Evolutionary conservation across 2,888 invertebrate species (phyloP), one percentile per base, ranked within the genome.

Genomic region (Eupithecia vulgata): DNA sequence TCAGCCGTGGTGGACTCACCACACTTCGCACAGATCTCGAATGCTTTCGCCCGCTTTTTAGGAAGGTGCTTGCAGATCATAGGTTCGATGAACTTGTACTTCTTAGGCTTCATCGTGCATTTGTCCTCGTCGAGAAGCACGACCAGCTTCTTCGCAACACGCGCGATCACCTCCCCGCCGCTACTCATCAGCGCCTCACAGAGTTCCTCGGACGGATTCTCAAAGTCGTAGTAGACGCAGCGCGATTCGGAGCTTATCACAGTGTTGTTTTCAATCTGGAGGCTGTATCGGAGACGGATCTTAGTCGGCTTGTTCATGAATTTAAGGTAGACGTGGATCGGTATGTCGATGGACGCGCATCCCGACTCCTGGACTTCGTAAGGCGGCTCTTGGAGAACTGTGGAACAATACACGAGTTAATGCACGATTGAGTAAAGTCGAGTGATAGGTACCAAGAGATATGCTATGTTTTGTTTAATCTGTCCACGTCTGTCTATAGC

Each of bases 331-430:
- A 94, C 92, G 85, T 94, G 90, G 70, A 94, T 94, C 52, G 94
- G 94, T 82, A 94, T 92, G 67, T 93, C 92, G 72, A 93, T 90
- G 35, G 94, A 94, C 35, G 91, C 90, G 83, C 90, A 91, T 67
- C 94, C 94, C 48, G 94, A 93, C 84, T 94, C 94, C 86, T 93
- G 91, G 80, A 94, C 93, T 87, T 94, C 94, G 87, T 94, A 94
- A 78, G 94, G 94, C 82, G 94, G 94, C 87, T 93, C 94, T 87
- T 93, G 94, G 77, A 93, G 88, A 75, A 94, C 94, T 94, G 71
- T 30, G 67, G 59, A 67, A 78, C 71, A 67, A 74, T 71, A 67
- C 67, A 68, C 68, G 52, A 71, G 68, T 73, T 81, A 82, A 82
- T 81, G 79, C 80, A 81, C 75, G 79, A 42, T 68, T 67, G 68